These are phyloP conservation scores for Pluvianellus socialis DNA, from an alignment of 2,113 vertebrate genomes.

Conservation along the genomic window DNA sequence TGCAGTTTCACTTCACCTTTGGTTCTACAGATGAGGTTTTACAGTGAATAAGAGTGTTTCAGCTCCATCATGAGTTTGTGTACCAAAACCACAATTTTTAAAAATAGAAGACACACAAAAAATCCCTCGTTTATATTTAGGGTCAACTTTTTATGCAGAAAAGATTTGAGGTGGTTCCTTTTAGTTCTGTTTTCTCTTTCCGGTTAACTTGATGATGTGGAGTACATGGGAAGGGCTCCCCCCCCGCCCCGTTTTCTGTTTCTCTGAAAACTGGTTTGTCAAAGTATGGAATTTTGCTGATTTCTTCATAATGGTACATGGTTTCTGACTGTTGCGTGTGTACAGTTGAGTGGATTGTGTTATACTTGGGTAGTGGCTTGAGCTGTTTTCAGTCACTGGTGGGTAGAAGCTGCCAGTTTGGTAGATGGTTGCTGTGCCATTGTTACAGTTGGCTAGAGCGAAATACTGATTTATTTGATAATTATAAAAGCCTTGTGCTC, in stretches of 20 bases:
- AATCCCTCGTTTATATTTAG: constrained; percentile 9
- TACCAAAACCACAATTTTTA: neutral
- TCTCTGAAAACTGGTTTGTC: constrained; percentile 18
- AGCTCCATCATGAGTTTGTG: neutral
- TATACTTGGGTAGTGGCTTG: fast-evolving
- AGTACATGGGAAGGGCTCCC: neutral
- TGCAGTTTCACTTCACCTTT: constrained; percentile 19
- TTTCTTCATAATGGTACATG: neutral
- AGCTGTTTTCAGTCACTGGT: neutral
- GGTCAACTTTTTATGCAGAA: neutral
- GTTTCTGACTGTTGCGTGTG: neutral
- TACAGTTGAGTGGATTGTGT: neutral
- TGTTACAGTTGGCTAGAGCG: neutral
- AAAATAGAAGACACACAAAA: constrained; percentile 27
- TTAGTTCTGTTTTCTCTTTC: constrained; percentile 45
- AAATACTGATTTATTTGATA: neutral
- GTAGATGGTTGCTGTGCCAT: neutral
- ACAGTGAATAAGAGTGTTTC: neutral
- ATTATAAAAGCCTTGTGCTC: neutral
- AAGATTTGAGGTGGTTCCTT: neutral
- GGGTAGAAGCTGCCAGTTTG: neutral
- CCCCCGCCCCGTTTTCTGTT: neutral
- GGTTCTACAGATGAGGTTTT: constrained; percentile 5
- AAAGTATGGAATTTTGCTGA: constrained; percentile 1
- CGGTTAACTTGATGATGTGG: neutral